Conservation (phyloP, 2,113 vertebrate genomes). For the Eonycteris spelaea region DNA sequence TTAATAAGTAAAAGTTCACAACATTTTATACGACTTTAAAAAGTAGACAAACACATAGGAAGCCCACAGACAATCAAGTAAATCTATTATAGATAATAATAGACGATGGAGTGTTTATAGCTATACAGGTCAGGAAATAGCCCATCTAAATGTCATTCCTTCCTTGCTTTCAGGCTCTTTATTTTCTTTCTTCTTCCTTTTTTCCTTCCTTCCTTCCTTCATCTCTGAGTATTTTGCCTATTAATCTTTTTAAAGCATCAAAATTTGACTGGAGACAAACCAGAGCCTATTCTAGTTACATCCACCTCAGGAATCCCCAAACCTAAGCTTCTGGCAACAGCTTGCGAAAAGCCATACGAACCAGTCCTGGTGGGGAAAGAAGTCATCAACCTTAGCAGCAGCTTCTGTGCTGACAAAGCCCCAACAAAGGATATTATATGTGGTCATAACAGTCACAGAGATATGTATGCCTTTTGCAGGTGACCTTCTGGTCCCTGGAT, state of each 20-base stretch:
- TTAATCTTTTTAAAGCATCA: neutral
- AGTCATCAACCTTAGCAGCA: neutral
- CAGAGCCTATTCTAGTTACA: neutral
- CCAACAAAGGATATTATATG: neutral
- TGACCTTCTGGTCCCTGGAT: neutral
- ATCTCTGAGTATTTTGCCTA: neutral
- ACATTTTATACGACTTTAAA: neutral
- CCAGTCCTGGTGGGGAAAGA: neutral
- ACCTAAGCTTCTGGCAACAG: neutral
- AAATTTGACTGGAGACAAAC: neutral
- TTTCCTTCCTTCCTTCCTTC: neutral
- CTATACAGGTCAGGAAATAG: neutral
- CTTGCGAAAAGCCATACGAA: neutral
- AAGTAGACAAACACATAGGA: neutral
- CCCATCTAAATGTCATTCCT: neutral
- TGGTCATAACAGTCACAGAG: neutral
- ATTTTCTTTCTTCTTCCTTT: neutral
- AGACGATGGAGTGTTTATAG: neutral
- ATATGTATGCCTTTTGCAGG: neutral
- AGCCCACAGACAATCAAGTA: neutral
- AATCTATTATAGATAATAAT: neutral
- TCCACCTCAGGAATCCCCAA: neutral
- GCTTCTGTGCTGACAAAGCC: conserved; percentile 5
- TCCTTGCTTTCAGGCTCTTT: neutral
- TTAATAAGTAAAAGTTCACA: neutral